phyloP scores from a whole-genome alignment of 2,888 invertebrate species.

The Conus canariensis region DNA sequence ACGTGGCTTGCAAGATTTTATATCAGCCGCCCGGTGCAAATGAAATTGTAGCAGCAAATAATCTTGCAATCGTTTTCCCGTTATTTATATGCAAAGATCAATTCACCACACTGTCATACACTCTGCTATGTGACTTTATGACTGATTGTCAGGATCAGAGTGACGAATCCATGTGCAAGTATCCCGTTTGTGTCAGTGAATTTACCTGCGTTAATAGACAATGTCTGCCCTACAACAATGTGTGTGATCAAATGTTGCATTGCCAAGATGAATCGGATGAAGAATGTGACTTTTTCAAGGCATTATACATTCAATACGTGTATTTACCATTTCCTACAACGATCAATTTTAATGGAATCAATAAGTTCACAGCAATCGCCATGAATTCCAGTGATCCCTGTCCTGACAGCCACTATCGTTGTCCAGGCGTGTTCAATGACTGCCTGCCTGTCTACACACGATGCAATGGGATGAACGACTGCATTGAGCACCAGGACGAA shows the following conservation, averaged over 20 bases:
- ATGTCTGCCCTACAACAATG: not conserved
- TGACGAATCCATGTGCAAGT: not conserved
- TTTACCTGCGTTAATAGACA: not conserved
- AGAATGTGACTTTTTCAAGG: not conserved
- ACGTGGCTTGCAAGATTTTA: not conserved
- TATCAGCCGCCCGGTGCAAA: too few species aligned
- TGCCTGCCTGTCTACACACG: slow-evolving; percentile 14
- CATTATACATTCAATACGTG: too few species aligned
- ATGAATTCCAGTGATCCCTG: not conserved
- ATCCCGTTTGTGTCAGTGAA: not conserved
- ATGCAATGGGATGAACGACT: not conserved
- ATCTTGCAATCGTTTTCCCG: not conserved
- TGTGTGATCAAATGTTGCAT: not conserved
- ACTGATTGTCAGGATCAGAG: not conserved
- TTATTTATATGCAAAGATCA: not conserved
- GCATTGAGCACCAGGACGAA: not conserved
- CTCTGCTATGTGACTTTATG: not conserved
- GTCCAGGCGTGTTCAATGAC: not conserved
- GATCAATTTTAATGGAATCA: not conserved
- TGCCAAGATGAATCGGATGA: not conserved
- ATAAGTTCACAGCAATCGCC: not conserved
- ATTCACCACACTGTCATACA: not conserved
- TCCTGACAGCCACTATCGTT: slow-evolving; percentile 17
- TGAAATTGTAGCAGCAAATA: not conserved
- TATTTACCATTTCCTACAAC: not conserved